A percentile compares a stretch with the other conserved stretches of the same genome.
These are phyloP conservation scores for Xiphias gladius DNA, from an alignment of 2,113 vertebrate genomes.

Conservation along the genomic window DNA sequence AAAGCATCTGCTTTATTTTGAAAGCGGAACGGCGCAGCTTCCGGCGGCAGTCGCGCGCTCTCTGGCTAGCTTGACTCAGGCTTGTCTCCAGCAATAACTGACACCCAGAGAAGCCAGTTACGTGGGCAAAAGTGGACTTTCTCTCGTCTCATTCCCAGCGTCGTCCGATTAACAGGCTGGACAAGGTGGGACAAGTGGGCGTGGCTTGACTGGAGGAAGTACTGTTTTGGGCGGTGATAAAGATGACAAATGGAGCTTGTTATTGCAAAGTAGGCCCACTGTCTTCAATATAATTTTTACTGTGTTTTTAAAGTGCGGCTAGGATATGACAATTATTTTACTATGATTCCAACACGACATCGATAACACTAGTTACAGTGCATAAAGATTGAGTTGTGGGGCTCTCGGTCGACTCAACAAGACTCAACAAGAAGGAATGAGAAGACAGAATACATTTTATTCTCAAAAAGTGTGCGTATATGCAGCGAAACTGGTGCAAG, in stretches of 20 bases:
- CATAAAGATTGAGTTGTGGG: not conserved
- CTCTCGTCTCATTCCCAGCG: not conserved
- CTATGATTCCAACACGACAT: not conserved
- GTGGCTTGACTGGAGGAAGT: conserved; percentile 16
- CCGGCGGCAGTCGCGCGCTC: not conserved
- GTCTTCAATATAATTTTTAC: not conserved
- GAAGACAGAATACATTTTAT: conserved; percentile 10
- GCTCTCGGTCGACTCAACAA: not conserved
- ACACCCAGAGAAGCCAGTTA: conserved; percentile 44
- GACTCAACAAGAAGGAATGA: not conserved
- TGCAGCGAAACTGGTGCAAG: conserved; percentile 7
- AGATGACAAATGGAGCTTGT: conserved; percentile 11
- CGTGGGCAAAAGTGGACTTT: conserved; percentile 4
- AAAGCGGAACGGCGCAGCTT: not conserved
- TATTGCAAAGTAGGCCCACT: not conserved
- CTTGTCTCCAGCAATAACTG: conserved; percentile 21
- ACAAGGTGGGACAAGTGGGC: not conserved
- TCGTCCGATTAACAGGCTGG: conserved; percentile 4
- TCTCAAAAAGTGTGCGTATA: conserved; percentile 37
- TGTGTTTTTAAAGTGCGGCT: not conserved
- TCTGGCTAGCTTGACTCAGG: not conserved
- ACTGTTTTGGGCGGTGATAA: conserved; percentile 39
- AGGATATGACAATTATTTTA: not conserved
- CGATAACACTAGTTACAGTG: not conserved
- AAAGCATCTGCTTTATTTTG: conserved; percentile 18